Conservation (phyloP, 2,113 vertebrate species). For the Callithrix jacchus region DNA sequence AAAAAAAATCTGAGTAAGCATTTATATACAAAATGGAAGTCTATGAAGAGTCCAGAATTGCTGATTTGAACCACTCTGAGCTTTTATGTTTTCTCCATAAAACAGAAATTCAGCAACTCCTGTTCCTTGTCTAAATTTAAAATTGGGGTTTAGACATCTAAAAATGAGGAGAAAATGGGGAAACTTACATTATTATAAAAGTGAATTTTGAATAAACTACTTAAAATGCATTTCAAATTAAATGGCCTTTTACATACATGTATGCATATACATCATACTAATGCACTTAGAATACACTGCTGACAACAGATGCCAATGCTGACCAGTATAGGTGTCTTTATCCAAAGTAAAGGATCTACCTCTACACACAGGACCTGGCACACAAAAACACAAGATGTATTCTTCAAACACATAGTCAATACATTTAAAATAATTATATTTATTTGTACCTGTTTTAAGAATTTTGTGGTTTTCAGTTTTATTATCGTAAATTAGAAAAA, state of each 20-base stretch:
- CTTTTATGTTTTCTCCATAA: no score
- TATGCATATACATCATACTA: not conserved
- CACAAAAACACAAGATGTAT: not conserved
- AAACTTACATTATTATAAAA: not conserved
- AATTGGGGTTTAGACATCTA: not conserved
- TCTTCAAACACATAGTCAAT: not conserved
- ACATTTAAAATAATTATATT: not conserved
- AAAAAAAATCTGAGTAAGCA: not conserved
- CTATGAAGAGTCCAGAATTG: not conserved
- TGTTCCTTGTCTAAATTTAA: conserved; percentile 41
- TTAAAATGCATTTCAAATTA: conserved; percentile 23
- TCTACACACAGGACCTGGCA: not conserved
- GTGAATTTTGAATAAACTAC: not conserved
- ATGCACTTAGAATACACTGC: not conserved
- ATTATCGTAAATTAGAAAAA: not conserved
- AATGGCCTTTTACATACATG: not conserved
- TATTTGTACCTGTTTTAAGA: not conserved
- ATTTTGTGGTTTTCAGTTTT: not conserved
- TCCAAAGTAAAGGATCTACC: not conserved
- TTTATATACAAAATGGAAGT: conserved; percentile 29
- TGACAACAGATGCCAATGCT: not conserved
- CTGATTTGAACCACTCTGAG: not conserved
- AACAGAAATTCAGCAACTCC: conserved; percentile 9
- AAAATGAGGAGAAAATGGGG: not conserved
- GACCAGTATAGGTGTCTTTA: not conserved